Percentiles rank a stretch among this genome's conserved stretches.
Evolutionary conservation across 2,888 invertebrate genomes (phyloP).

Genomic region (Epinotia ramella): DNA sequence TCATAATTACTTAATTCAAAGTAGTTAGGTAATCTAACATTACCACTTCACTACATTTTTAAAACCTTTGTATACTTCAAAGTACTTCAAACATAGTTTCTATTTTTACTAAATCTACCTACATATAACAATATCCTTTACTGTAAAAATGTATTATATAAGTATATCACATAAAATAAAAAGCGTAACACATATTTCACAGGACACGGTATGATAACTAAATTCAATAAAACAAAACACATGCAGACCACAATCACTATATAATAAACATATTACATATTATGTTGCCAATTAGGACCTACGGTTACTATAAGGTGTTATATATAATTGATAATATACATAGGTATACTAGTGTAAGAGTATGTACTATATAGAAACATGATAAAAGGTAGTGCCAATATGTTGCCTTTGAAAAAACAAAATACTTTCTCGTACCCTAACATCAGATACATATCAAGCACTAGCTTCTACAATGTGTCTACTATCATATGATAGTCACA

Average conservation of each 20-base stretch:
- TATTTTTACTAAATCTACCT: slow-evolving; percentile 41
- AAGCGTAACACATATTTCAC: slow-evolving; percentile 87
- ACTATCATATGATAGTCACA: slow-evolving; percentile 48
- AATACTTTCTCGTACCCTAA: too few species aligned
- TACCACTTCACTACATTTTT: slow-evolving; percentile 26
- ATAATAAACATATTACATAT: slow-evolving; percentile 48
- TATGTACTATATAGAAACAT: slow-evolving; percentile 21
- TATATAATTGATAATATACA: slow-evolving; percentile 29
- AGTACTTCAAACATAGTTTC: slow-evolving; percentile 21
- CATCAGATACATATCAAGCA: background rate
- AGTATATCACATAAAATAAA: slow-evolving; percentile 61
- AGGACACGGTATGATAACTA: slow-evolving; percentile 84
- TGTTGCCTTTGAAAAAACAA: background rate
- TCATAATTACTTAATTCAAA: slow-evolving; percentile 3
- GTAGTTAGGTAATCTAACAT: slow-evolving; percentile 12
- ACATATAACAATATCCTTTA: slow-evolving; percentile 28
- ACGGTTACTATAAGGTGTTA: slow-evolving; percentile 30
- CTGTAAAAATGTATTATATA: slow-evolving; percentile 17
- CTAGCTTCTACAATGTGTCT: slow-evolving; percentile 28
- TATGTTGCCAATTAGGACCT: slow-evolving; percentile 47
- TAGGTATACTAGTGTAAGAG: slow-evolving; percentile 16
- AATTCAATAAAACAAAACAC: slow-evolving; percentile 62
- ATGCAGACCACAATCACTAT: slow-evolving; percentile 52
- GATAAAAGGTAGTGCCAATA: slow-evolving; percentile 15
- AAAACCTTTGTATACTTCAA: slow-evolving; percentile 10